A percentile compares a stretch with the other conserved stretches of the same genome.
Conservation (phyloP, 2,888 invertebrate genomes). For the Brachynemurus nebulosus region DNA sequence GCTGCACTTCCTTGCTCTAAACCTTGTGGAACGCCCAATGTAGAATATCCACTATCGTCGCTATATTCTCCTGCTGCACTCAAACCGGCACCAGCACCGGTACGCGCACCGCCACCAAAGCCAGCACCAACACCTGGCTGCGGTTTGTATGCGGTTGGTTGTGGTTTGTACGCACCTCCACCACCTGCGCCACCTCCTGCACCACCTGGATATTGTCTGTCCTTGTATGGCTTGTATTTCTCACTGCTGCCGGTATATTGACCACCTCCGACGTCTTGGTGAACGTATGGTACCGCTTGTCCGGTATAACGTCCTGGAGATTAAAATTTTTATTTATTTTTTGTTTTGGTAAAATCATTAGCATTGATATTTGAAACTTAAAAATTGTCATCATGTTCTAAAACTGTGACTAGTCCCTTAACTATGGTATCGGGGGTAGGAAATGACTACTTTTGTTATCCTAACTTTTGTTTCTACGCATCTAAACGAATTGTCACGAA, state of each 20-base stretch:
- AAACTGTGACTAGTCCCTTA: too few relatives aligned
- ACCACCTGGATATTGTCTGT: constrained; percentile 12
- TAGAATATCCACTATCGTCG: constrained; percentile 21
- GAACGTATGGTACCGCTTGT: constrained; percentile 6
- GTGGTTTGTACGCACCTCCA: too few relatives aligned
- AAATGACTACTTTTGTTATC: too few relatives aligned
- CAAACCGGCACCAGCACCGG: background rate
- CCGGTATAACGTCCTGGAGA: background rate
- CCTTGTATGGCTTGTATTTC: constrained; percentile 6
- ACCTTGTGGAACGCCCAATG: constrained; percentile 19
- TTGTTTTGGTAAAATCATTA: too few relatives aligned
- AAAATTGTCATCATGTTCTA: too few relatives aligned
- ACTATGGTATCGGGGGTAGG: too few relatives aligned
- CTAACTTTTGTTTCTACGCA: too few relatives aligned
- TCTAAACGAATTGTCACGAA: too few relatives aligned
- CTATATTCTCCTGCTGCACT: constrained; percentile 22
- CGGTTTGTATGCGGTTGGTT: background rate
- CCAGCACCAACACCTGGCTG: background rate
- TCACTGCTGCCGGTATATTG: constrained; percentile 12
- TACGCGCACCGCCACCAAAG: background rate
- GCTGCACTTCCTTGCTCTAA: constrained; percentile 18
- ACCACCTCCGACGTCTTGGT: constrained; percentile 20
- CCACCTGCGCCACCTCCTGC: constrained; percentile 8
- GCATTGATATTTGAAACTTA: too few relatives aligned
- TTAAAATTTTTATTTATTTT: too few relatives aligned